These are phyloP conservation scores for Didymodactylos carnosus DNA, from an alignment of 2,888 invertebrate genomes.

Conservation along the genomic window DNA sequence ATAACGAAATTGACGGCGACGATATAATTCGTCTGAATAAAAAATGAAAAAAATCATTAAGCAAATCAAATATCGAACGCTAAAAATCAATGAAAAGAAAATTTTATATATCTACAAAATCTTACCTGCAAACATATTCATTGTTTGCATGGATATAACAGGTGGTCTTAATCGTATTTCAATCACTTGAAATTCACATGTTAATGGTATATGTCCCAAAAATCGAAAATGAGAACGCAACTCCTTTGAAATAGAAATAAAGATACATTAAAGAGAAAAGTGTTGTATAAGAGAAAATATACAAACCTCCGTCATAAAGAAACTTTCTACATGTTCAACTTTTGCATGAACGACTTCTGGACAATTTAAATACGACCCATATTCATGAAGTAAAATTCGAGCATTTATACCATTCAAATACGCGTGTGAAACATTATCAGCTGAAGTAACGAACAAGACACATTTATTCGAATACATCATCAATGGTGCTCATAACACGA, in stretches of 20 bases:
- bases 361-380: constrained; percentile 57
- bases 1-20: neutral
- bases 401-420: constrained; percentile 75
- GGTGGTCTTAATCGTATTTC: constrained; percentile 50
- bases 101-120: neutral
- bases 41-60: too few relatives aligned
- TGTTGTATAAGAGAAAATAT: too few relatives aligned
- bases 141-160: neutral
- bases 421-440: constrained; percentile 71
- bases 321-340: constrained; percentile 65
- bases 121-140: neutral
- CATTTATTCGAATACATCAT: too few relatives aligned
- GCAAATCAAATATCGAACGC: too few relatives aligned
- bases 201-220: constrained; percentile 65
- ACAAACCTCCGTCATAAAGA: constrained; percentile 53
- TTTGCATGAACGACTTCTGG: constrained; percentile 53
- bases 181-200: constrained; percentile 69
- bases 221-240: constrained; percentile 38
- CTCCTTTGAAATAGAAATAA: too few relatives aligned
- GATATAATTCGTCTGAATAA: constrained; percentile 3
- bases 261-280: too few relatives aligned
- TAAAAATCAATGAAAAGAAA: neutral
- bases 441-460: neutral
- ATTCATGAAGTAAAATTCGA: constrained; percentile 63
- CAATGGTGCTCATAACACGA: too few relatives aligned